Percentiles rank a stretch among this genome's conserved stretches.
Evolutionary conservation across 2,113 vertebrate genomes (phyloP).

Genomic region (Australoheros scitulus): DNA sequence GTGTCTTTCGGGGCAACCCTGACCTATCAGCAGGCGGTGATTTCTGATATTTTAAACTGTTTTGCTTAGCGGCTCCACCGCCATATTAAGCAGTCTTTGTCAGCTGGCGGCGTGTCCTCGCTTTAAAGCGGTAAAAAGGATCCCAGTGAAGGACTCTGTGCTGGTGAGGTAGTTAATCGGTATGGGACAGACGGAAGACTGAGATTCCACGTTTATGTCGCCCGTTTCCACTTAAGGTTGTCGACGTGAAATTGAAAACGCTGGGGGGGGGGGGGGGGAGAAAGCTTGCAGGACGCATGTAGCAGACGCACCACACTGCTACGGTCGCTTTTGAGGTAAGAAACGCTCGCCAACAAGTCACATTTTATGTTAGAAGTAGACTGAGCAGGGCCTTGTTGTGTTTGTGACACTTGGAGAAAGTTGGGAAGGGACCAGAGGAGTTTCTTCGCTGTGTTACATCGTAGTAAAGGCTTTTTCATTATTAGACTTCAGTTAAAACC

Average conservation of each 20-base stretch:
- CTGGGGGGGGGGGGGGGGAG: no score
- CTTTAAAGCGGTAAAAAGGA: background rate
- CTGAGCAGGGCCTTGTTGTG: slow-evolving; percentile 38
- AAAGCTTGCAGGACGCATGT: slow-evolving; percentile 74
- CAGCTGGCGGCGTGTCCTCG: background rate
- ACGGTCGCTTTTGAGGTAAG: slow-evolving; percentile 72
- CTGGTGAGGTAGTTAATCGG: slow-evolving; percentile 60
- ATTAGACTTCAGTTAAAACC: background rate
- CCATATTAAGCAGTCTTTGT: slow-evolving; percentile 33
- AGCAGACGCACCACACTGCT: slow-evolving; percentile 53
- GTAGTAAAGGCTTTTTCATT: background rate
- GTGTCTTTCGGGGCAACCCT: slow-evolving; percentile 47
- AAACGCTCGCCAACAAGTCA: slow-evolving; percentile 11
- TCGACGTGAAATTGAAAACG: slow-evolving; percentile 33
- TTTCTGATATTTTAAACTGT: slow-evolving; percentile 34
- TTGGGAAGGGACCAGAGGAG: slow-evolving; percentile 28
- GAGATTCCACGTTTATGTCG: slow-evolving; percentile 53
- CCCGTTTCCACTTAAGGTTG: slow-evolving; percentile 27
- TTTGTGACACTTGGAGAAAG: slow-evolving; percentile 58
- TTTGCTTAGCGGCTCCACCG: background rate
- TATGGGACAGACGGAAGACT: slow-evolving; percentile 72
- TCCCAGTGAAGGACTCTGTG: slow-evolving; percentile 48
- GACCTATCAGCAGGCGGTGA: slow-evolving; percentile 37
- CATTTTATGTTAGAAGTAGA: slow-evolving; percentile 21
- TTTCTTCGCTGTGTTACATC: slow-evolving; percentile 3